Evolutionary conservation across 2,888 invertebrate genomes (phyloP).

Genomic region (Fragum whitleyi): DNA sequence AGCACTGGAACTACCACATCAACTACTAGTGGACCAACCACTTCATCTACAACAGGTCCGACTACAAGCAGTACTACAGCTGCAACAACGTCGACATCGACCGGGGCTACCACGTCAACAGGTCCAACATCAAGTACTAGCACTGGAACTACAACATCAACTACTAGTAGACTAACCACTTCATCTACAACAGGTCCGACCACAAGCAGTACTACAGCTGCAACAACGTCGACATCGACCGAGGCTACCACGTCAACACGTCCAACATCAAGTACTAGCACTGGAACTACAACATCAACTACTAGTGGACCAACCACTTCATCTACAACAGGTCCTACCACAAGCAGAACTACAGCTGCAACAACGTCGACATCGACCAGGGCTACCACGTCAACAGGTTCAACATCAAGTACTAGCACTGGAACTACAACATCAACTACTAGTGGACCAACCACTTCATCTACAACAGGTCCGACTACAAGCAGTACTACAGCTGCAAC

Average conservation of each 20-base stretch:
- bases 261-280: slow-evolving; percentile 17
- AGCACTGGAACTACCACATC: background rate
- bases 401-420: background rate
- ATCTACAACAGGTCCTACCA: too few relatives aligned
- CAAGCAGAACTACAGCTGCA: too few relatives aligned
- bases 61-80: slow-evolving; percentile 23
- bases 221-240: background rate
- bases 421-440: slow-evolving; percentile 17
- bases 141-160: too few relatives aligned
- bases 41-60: slow-evolving; percentile 14
- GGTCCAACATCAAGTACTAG: too few relatives aligned
- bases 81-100: slow-evolving; percentile 3
- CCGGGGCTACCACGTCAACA: background rate
- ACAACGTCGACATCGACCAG: too few relatives aligned
- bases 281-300: background rate
- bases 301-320: background rate
- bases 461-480: slow-evolving; percentile 27
- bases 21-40: slow-evolving; percentile 19
- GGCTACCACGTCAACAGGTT: background rate
- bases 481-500: slow-evolving; percentile 8
- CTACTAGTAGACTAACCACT: too few relatives aligned
- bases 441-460: slow-evolving; percentile 7
- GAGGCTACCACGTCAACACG: background rate
- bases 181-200: too few relatives aligned
- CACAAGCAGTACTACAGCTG: too few relatives aligned